These are phyloP conservation scores for Triplophysa rosa DNA, from an alignment of 2,113 vertebrate genomes.

Conservation along the genomic window DNA sequence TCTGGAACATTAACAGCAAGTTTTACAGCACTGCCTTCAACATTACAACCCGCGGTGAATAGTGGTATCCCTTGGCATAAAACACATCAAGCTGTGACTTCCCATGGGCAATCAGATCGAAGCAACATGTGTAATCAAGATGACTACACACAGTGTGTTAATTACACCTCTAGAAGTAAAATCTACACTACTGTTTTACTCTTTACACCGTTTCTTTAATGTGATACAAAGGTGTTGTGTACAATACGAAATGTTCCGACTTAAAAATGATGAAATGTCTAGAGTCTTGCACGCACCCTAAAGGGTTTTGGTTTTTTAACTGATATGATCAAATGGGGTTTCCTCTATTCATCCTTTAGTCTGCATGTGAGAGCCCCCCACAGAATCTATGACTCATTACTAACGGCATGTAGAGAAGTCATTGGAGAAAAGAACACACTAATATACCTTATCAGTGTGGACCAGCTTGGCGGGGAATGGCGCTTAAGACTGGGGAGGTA, in stretches of 20 bases:
- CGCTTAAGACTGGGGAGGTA: slow-evolving; percentile 58
- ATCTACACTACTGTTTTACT: slow-evolving; percentile 33
- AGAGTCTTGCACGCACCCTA: slow-evolving; percentile 8
- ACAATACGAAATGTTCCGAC: slow-evolving; percentile 15
- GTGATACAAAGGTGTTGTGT: slow-evolving; percentile 38
- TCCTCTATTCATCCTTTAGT: slow-evolving; percentile 58
- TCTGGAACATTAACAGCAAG: not conserved
- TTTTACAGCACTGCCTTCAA: slow-evolving; percentile 24
- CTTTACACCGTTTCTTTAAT: slow-evolving; percentile 31
- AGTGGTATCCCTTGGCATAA: slow-evolving; percentile 19
- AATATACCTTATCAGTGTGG: slow-evolving; percentile 68
- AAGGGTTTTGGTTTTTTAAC: slow-evolving; percentile 27
- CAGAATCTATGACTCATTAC: slow-evolving; percentile 67
- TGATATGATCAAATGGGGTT: slow-evolving; percentile 63
- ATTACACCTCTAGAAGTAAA: slow-evolving; percentile 48
- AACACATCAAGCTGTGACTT: slow-evolving; percentile 46
- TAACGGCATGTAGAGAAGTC: slow-evolving; percentile 65
- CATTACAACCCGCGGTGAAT: slow-evolving; percentile 24
- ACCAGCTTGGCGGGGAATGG: slow-evolving; percentile 59
- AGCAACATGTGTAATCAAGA: slow-evolving; percentile 54
- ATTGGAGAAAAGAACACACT: slow-evolving; percentile 63
- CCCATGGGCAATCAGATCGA: slow-evolving; percentile 49
- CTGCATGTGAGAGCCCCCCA: slow-evolving; percentile 53
- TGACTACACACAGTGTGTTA: slow-evolving; percentile 47
- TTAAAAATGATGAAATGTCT: slow-evolving; percentile 5